phyloP scores from a whole-genome alignment of 2,888 invertebrate genomes.

The Pyralis farinalis region DNA sequence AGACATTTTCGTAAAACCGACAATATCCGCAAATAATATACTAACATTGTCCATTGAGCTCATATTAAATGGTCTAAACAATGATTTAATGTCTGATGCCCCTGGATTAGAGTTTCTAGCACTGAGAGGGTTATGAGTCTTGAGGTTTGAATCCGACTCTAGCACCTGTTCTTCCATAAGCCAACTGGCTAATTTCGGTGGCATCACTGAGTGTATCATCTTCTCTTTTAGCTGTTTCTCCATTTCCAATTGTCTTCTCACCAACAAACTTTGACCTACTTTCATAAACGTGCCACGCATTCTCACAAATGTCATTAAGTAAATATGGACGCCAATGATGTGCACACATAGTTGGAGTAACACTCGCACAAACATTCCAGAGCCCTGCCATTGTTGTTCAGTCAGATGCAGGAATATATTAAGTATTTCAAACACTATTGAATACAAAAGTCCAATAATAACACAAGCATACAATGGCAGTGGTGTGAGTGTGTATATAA shows the following conservation, averaged over 20 bases:
- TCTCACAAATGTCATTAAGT: conserved; percentile 95
- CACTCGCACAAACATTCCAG: conserved; percentile 85
- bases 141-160: conserved; percentile 79
- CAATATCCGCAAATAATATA: conserved; percentile 98
- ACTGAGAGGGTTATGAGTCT: conserved; percentile 59
- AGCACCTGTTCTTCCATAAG: conserved; percentile 88
- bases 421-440: conserved; percentile 91
- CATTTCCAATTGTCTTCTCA: conserved; percentile 93
- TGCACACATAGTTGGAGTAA: conserved; percentile 94
- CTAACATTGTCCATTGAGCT: conserved; percentile 97
- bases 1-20: conserved; percentile 98
- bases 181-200: conserved; percentile 94
- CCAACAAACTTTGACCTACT: conserved; percentile 95
- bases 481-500: conserved; percentile 96
- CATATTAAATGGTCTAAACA: conserved; percentile 98
- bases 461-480: conserved; percentile 93
- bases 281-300: conserved; percentile 98
- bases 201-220: conserved; percentile 99
- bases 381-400: conserved; percentile 75
- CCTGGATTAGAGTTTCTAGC: conserved; percentile 77
- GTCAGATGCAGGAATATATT: conserved; percentile 76
- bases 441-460: conserved; percentile 89
- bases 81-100: conserved; percentile 86
- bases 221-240: conserved; percentile 97
- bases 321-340: conserved; percentile 94